Evolutionary conservation across 2,113 vertebrate genomes (phyloP).

Genomic region (Ariopsis seemanni): DNA sequence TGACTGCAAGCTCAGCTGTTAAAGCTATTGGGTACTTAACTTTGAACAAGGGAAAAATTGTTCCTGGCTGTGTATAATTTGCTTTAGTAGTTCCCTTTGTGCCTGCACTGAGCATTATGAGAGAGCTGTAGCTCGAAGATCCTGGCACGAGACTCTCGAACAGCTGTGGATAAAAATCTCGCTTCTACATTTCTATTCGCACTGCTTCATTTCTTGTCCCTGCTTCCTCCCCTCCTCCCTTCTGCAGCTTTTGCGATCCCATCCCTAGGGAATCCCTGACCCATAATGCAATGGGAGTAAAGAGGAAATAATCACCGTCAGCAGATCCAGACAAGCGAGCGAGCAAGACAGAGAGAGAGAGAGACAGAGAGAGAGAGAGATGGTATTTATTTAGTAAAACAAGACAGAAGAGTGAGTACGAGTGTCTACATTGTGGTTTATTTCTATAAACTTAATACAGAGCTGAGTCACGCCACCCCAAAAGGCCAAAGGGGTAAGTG

Average conservation of each 20-base stretch:
- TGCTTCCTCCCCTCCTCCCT: neutral
- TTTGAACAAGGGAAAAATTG: neutral
- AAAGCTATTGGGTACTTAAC: neutral
- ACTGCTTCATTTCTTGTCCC: neutral
- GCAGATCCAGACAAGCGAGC: slow-evolving; percentile 49
- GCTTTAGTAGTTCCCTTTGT: neutral
- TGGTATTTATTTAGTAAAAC: slow-evolving; percentile 4
- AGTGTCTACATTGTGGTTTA: slow-evolving; percentile 2
- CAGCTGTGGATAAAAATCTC: slow-evolving; percentile 49
- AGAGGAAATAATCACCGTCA: slow-evolving; percentile 65
- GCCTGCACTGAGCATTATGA: slow-evolving; percentile 14
- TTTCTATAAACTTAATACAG: slow-evolving; percentile 36
- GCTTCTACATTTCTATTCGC: slow-evolving; percentile 17
- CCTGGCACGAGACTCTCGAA: slow-evolving; percentile 40
- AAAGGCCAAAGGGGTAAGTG: slow-evolving; percentile 33
- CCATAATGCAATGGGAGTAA: slow-evolving; percentile 70
- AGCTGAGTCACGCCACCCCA: slow-evolving; percentile 46
- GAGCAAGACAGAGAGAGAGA: slow-evolving; percentile 28
- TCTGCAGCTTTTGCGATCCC: slow-evolving; percentile 53
- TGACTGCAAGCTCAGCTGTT: neutral
- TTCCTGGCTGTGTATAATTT: neutral
- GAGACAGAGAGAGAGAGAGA: slow-evolving; percentile 27
- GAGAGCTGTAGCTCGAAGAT: slow-evolving; percentile 8
- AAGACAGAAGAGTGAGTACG: slow-evolving; percentile 33
- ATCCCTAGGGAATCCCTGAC: slow-evolving; percentile 69